These are phyloP conservation scores for Psittacula echo DNA, from an alignment of 2,797 vertebrate species.

Conservation along the genomic window DNA sequence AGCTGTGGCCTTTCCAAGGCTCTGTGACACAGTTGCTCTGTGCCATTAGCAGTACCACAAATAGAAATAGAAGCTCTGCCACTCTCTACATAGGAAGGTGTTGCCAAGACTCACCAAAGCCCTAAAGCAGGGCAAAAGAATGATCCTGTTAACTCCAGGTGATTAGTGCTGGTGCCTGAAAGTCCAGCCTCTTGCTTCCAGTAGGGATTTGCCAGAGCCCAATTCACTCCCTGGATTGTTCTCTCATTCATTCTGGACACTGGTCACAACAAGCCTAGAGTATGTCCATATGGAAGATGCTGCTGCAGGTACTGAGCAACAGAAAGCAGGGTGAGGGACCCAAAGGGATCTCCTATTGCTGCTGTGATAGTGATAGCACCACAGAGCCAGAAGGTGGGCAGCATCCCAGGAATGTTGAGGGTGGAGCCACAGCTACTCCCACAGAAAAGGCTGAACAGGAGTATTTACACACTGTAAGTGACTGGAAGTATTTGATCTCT, in stretches of 20 bases:
- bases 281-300: fast-evolving
- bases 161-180: neutral
- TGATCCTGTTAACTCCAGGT: neutral
- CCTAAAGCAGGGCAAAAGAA: neutral
- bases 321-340: neutral
- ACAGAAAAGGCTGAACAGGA: neutral
- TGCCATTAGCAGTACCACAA: neutral
- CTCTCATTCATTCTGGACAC: neutral
- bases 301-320: neutral
- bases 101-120: neutral
- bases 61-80: neutral
- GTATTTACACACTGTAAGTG: neutral
- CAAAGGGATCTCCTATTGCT: neutral
- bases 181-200: neutral
- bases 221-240: neutral
- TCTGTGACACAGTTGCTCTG: neutral
- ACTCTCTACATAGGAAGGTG: neutral
- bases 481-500: neutral
- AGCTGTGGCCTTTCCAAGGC: neutral
- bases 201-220: neutral
- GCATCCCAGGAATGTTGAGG: fast-evolving
- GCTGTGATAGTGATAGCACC: neutral
- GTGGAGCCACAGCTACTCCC: neutral
- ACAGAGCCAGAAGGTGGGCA: neutral
- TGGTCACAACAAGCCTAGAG: neutral